Percentiles rank a stretch among this genome's conserved stretches.
These are phyloP conservation scores for Pangasianodon hypophthalmus DNA, from an alignment of 2,113 vertebrate genomes.

Conservation along the genomic window DNA sequence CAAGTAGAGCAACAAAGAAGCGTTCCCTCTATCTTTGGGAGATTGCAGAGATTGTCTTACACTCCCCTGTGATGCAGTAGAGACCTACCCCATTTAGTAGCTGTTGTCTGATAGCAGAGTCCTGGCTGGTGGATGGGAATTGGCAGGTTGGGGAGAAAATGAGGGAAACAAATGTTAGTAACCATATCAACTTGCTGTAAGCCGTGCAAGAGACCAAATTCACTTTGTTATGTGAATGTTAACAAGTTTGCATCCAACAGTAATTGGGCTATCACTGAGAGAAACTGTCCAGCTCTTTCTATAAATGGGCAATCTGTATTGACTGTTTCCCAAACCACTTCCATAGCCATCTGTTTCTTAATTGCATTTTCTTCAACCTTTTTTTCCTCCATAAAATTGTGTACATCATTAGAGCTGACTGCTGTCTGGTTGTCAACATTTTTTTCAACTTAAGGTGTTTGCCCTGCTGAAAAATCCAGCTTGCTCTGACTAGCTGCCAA, in stretches of 20 bases:
- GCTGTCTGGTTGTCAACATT: background rate
- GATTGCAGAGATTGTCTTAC: background rate
- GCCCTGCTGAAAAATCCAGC: background rate
- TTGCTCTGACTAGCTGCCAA: background rate
- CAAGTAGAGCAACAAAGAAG: background rate
- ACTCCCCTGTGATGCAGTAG: background rate
- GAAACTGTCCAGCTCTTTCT: background rate
- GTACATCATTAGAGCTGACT: background rate
- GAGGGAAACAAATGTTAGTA: background rate
- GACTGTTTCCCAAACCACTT: background rate
- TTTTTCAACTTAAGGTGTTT: background rate
- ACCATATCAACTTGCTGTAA: background rate
- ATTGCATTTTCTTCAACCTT: background rate
- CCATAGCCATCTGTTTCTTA: background rate
- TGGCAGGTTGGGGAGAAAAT: background rate
- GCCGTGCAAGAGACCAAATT: background rate
- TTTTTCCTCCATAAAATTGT: background rate
- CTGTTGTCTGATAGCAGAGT: background rate
- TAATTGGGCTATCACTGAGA: background rate
- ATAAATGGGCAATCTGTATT: background rate
- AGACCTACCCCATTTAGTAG: background rate
- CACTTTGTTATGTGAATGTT: background rate
- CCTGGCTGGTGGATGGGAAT: background rate
- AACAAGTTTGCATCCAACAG: background rate
- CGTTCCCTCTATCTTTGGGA: background rate